These are phyloP conservation scores for Calcarius lapponicus DNA, from an alignment of 2,797 vertebrate species.

Conservation along the genomic window DNA sequence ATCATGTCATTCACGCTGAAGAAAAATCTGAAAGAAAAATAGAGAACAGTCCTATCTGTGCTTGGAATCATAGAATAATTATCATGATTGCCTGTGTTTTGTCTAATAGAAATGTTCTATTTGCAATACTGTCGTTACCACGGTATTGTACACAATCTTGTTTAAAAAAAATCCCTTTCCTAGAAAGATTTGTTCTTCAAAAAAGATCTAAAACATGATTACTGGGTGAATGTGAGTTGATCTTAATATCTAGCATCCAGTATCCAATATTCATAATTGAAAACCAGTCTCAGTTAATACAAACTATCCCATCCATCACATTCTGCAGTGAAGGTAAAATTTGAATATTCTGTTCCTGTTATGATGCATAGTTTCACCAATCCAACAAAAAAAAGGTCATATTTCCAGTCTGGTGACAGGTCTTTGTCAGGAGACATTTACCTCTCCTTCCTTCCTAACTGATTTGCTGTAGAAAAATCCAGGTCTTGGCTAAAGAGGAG, in stretches of 20 bases:
- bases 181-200: background rate
- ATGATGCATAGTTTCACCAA: background rate
- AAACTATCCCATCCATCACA: background rate
- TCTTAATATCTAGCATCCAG: background rate
- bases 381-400: background rate
- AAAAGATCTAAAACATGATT: background rate
- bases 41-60: slow-evolving; percentile 67
- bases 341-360: background rate
- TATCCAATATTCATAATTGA: background rate
- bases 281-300: background rate
- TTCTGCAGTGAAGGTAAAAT: background rate
- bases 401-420: background rate
- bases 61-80: slow-evolving; percentile 22
- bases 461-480: background rate
- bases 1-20: slow-evolving; percentile 57
- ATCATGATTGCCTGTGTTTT: background rate
- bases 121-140: background rate
- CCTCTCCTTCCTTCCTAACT: background rate
- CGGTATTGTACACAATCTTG: background rate
- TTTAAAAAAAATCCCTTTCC: background rate
- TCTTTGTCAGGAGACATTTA: background rate
- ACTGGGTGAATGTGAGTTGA: background rate
- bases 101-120: background rate
- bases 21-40: slow-evolving; percentile 76
- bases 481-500: background rate